These are phyloP conservation scores for Agapetus fuscipes DNA, from an alignment of 2,888 invertebrate species.

Conservation along the genomic window DNA sequence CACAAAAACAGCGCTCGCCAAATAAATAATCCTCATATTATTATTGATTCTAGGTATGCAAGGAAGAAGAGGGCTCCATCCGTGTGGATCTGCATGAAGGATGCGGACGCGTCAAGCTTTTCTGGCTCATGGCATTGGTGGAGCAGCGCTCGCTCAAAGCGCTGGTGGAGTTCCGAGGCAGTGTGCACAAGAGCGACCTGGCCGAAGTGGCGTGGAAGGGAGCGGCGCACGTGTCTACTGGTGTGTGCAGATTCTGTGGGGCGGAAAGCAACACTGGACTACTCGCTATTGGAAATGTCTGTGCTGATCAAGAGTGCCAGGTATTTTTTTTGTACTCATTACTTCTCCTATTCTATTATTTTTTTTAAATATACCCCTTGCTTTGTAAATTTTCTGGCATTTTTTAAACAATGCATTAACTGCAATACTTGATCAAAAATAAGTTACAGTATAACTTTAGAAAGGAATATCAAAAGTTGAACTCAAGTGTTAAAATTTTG, in stretches of 20 bases:
- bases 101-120: conserved; percentile 90
- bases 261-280: conserved; percentile 73
- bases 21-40: too few species aligned
- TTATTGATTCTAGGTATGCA: conserved; percentile 71
- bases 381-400: too few species aligned
- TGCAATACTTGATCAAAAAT: too few species aligned
- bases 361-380: not conserved
- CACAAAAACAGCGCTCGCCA: too few species aligned
- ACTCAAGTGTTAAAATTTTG: too few species aligned
- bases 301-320: conserved; percentile 90
- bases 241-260: conserved; percentile 88
- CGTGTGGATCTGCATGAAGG: conserved; percentile 95
- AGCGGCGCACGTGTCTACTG: conserved; percentile 34
- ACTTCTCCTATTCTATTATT: not conserved
- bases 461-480: too few species aligned
- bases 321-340: conserved; percentile 38
- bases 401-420: too few species aligned
- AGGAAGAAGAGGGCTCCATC: conserved; percentile 93
- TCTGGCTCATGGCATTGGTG: conserved; percentile 88
- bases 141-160: conserved; percentile 90
- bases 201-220: not conserved
- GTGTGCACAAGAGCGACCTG: conserved; percentile 47
- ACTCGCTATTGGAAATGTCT: conserved; percentile 86
- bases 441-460: too few species aligned
- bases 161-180: conserved; percentile 81